Percentiles rank a stretch among this genome's conserved stretches.
Evolutionary conservation across 2,797 vertebrate genomes (phyloP).

Genomic region (Menidia menidia): DNA sequence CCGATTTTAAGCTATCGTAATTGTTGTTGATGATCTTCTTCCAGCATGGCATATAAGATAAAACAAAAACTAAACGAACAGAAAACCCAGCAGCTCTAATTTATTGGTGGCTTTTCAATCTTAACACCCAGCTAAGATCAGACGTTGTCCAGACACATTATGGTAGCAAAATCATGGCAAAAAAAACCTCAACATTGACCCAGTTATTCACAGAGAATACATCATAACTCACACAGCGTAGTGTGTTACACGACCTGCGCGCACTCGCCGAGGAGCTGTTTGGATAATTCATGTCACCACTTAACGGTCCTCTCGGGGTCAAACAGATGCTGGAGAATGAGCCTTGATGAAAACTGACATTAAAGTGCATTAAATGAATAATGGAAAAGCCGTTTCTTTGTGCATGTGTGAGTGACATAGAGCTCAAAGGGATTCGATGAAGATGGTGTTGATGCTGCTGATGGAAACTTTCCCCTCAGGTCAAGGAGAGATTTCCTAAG

Average conservation of each 20-base stretch:
- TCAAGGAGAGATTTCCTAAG: conserved; percentile 21
- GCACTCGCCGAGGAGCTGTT: conserved; percentile 5
- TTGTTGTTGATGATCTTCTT: too few relatives aligned
- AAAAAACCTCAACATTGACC: background rate
- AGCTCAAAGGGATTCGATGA: conserved; percentile 9
- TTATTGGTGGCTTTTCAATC: background rate
- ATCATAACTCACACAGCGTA: background rate
- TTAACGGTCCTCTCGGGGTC: conserved; percentile 44
- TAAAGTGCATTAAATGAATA: conserved; percentile 3
- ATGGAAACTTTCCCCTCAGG: conserved; percentile 49
- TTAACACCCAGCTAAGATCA: background rate
- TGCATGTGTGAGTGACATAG: conserved; percentile 13
- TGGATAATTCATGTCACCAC: conserved; percentile 43
- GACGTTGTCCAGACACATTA: background rate
- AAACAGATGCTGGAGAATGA: conserved; percentile 54
- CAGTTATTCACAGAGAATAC: background rate
- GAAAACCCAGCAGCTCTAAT: too few relatives aligned
- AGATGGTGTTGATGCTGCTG: conserved; percentile 21
- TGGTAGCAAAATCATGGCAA: background rate
- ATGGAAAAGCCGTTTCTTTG: conserved; percentile 17
- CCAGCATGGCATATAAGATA: too few relatives aligned
- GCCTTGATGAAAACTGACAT: conserved; percentile 55
- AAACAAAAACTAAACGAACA: too few relatives aligned
- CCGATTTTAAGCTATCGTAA: too few relatives aligned
- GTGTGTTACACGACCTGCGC: conserved; percentile 8